Evolutionary conservation across 2,797 vertebrate species (phyloP), one percentile per base, ranked within the genome.

Genomic region (Oryzias dopingdopingensis): DNA sequence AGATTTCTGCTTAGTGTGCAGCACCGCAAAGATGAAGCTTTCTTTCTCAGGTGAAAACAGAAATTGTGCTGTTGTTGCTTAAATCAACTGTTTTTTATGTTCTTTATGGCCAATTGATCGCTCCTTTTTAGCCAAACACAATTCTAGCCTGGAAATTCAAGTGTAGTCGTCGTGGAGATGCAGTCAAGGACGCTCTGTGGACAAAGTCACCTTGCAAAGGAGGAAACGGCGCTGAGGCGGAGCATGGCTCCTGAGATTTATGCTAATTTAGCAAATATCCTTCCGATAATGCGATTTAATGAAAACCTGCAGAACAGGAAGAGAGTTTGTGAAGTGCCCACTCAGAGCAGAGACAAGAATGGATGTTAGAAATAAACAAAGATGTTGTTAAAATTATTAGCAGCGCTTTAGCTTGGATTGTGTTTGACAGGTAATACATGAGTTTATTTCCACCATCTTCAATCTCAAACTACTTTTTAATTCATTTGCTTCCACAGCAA

Each of bases 241-340:
- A 55, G 45, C 13, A 5, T 49, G 42, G 60, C 59, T 45, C 4
- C 16, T 37, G 53, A 53, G 37, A 23, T 59, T 77, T 78, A 70
- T 78, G 80, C 67, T 66, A 75, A 78, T 80, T 50, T 63, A 64
- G 77, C 71, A 73, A 79, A 78, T 72, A 64, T 64, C 56, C 42
- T 60, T 77, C 62, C 72, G 55, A 22, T 65, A 61, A 68, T 59
- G 58, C 49, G 55, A 32, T 20, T 17, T 14, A 42, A 52, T 42
- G 62, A 44, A 72, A 63, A 66, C 67, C 76, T 83, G 80, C 79
- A 80, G 63, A 79, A 73, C 40, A 10, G 46, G 42, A 42, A 32
- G 1, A 20, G 52, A 41, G n/a, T 32, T 22, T 18, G 37, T 53
- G 76, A 71, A 67, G 3, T 66, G 67, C 64, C 43, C 45, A 18